Percentiles rank a stretch among this genome's conserved stretches.
phyloP scores from a whole-genome alignment of 2,797 vertebrate genomes.

The Tiaroga cobitis region DNA sequence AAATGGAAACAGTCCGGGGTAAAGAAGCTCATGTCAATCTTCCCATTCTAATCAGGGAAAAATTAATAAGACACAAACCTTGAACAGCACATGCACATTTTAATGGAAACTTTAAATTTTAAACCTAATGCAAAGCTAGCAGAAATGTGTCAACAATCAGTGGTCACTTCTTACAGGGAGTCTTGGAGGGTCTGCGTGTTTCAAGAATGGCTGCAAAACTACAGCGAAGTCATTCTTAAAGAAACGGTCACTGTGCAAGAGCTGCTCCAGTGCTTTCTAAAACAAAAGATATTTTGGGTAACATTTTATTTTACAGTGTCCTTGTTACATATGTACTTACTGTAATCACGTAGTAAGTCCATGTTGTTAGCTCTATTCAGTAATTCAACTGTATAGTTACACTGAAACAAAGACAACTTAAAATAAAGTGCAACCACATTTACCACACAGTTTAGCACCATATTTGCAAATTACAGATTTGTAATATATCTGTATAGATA shows the following conservation, averaged over 20 bases:
- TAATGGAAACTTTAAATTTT: background rate
- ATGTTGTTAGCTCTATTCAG: background rate
- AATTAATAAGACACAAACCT: background rate
- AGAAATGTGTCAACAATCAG: background rate
- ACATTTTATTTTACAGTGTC: background rate
- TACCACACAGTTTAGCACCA: background rate
- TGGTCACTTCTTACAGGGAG: slow-evolving; percentile 70
- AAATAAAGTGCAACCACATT: background rate
- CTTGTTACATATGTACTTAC: background rate
- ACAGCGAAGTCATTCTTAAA: slow-evolving; percentile 81
- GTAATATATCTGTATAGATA: background rate
- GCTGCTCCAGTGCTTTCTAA: slow-evolving; percentile 77
- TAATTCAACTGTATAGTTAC: background rate
- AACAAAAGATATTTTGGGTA: background rate
- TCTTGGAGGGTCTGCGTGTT: slow-evolving; percentile 76
- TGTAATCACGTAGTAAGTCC: background rate
- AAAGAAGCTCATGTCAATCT: slow-evolving; percentile 82
- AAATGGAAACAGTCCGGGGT: slow-evolving; percentile 86
- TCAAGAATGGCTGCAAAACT: slow-evolving; percentile 82
- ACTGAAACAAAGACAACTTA: background rate
- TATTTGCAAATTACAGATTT: background rate
- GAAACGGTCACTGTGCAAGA: slow-evolving; percentile 76
- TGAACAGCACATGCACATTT: background rate
- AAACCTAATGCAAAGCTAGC: background rate
- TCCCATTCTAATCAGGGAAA: slow-evolving; percentile 72